Evolutionary conservation across 2,888 invertebrate genomes (phyloP), one percentile per base, ranked within the genome.

Genomic region (Chaetogeoica ovagalla): DNA sequence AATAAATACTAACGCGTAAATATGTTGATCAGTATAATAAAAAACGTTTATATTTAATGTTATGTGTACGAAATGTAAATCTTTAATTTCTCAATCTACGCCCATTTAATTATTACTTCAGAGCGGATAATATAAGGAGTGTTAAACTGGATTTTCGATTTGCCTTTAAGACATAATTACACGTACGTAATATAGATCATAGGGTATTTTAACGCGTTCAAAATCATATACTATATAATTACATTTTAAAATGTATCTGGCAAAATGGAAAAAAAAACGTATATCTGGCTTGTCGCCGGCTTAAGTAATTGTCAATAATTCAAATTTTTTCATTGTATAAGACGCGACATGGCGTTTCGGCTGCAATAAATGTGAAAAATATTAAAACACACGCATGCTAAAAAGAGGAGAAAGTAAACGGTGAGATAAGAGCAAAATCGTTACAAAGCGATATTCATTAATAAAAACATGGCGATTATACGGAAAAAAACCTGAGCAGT

Each of bases 141-240:
- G 8, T 62, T 7, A 72, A 72, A 48, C 48, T 62, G 30, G 48
- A 72, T 48, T 72, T 62, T 72, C 23, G 7, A 62, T 62, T 72
- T 48, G 30, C 60, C 48, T 72, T 43, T 60, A 72, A 72, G 23
- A 62, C 30, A 72, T 30, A 30, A 9, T 11, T 60, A 52, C 43
- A 30, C 2, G 4, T 30, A 30, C 30, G 43, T 7, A 7, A 43
- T 43, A 6, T 43, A 43, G 43, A 43, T 6, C 1, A 11, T 9
- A 9, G 1, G 6, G 11, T 11, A 1, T 43, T 7, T 43, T 43
- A 43, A 43, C 43, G 11, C 30, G 30, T 52, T 52, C 15, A 52
- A 52, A 52, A 48, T 52, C 17, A 48, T 60, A 62, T 2, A 30
- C 30, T 62, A n/a, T n/a, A n/a, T n/a, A 72, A 60, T 72, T n/a